phyloP scores from a whole-genome alignment of 2,113 vertebrate species.

The Vulpes lagopus region DNA sequence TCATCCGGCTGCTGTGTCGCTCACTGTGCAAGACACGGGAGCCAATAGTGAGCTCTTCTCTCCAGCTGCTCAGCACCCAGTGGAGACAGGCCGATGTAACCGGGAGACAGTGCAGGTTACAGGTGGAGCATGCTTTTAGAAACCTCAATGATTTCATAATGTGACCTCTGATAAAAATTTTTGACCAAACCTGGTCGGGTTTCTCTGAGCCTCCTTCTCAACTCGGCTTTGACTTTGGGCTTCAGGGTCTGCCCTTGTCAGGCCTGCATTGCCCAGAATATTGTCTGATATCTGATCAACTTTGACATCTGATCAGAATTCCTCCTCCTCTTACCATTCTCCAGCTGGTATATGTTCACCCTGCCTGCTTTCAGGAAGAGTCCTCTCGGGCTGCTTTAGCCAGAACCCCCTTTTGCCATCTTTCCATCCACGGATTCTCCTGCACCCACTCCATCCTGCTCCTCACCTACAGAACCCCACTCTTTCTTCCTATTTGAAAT shows the following conservation, averaged over 20 bases:
- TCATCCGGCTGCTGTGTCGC: fast-evolving
- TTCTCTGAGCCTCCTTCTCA: neutral
- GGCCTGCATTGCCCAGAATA: neutral
- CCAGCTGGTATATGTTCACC: neutral
- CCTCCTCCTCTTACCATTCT: no score
- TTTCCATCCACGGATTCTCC: neutral
- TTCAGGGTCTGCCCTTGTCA: neutral
- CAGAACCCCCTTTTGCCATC: neutral
- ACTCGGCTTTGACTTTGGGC: no score
- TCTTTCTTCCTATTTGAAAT: neutral
- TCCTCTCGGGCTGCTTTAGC: neutral
- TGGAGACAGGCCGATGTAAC: neutral
- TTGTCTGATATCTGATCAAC: neutral
- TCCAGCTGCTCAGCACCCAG: neutral
- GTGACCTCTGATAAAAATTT: neutral
- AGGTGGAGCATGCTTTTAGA: neutral
- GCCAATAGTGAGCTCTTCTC: neutral
- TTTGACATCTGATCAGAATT: neutral
- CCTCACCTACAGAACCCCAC: neutral
- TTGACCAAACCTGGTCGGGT: neutral
- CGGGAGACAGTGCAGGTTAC: neutral
- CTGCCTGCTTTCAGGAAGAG: neutral
- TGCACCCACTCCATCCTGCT: neutral
- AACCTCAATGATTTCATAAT: neutral
- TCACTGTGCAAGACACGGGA: neutral